Percentiles rank a stretch among this genome's conserved stretches.
Evolutionary conservation across 2,888 invertebrate species (phyloP).

Genomic region (Hedychridium roseum): DNA sequence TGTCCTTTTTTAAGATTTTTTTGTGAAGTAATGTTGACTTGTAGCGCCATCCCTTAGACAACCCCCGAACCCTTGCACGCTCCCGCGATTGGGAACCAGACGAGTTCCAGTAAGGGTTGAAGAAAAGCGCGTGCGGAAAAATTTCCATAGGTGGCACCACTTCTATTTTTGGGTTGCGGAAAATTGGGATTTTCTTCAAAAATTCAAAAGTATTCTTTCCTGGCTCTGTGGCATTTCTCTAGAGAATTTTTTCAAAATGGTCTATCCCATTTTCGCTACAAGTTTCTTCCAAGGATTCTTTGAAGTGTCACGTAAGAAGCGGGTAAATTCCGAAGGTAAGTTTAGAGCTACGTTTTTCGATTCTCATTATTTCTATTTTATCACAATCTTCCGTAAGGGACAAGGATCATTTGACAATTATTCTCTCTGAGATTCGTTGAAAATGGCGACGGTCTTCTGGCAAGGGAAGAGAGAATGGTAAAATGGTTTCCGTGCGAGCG

Average conservation of each 20-base stretch:
- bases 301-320: too few relatives aligned
- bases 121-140: conserved; percentile 38
- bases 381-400: too few relatives aligned
- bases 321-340: too few relatives aligned
- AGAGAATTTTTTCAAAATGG: neutral
- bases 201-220: neutral
- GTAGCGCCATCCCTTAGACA: conserved; percentile 52
- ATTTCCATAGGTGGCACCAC: conserved; percentile 48
- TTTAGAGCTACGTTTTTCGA: too few relatives aligned
- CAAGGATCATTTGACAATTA: neutral
- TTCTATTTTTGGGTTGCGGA: conserved; percentile 1
- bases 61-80: conserved; percentile 34
- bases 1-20: too few relatives aligned
- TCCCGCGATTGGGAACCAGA: conserved; percentile 12
- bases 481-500: conserved; percentile 34
- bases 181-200: conserved; percentile 11
- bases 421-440: conserved; percentile 10
- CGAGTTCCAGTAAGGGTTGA: conserved; percentile 13
- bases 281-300: neutral
- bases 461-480: conserved; percentile 11
- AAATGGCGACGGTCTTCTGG: conserved; percentile 29
- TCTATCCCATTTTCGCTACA: neutral
- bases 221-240: neutral
- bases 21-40: too few relatives aligned
- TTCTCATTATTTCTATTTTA: too few relatives aligned